Evolutionary conservation across 2,113 vertebrate genomes (phyloP).

Genomic region (Capreolus pygargus): DNA sequence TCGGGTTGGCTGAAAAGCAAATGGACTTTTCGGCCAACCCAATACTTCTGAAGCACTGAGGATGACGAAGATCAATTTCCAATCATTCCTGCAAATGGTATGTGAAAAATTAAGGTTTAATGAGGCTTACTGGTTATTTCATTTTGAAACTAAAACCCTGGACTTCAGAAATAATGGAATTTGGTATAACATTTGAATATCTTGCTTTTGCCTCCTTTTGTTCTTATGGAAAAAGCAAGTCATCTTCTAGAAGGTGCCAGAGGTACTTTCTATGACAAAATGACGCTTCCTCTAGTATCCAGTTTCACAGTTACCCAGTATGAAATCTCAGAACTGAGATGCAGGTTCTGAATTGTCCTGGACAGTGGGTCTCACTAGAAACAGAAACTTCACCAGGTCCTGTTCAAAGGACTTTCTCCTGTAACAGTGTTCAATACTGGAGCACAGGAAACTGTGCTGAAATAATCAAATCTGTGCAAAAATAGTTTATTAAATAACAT

Average conservation of each 20-base stretch:
- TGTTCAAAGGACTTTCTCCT: background rate
- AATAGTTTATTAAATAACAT: constrained; percentile 22
- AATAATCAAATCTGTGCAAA: background rate
- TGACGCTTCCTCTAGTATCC: background rate
- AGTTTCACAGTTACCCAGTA: background rate
- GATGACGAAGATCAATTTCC: background rate
- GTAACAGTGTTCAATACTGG: background rate
- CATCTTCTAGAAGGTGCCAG: background rate
- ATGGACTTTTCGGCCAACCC: too few species aligned
- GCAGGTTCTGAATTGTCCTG: background rate
- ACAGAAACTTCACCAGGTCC: background rate
- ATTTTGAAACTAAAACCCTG: background rate
- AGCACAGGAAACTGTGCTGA: background rate
- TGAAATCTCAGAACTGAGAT: background rate
- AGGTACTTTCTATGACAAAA: background rate
- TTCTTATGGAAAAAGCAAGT: background rate
- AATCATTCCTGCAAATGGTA: background rate
- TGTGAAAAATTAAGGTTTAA: background rate
- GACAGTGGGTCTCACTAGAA: background rate
- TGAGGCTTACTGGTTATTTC: background rate
- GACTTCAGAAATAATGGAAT: background rate
- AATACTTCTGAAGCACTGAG: background rate
- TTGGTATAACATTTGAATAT: background rate
- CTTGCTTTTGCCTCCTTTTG: background rate
- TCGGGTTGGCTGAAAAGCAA: too few species aligned